Conservation (phyloP, 2,888 invertebrate species). For the Eupithecia tripunctaria region DNA sequence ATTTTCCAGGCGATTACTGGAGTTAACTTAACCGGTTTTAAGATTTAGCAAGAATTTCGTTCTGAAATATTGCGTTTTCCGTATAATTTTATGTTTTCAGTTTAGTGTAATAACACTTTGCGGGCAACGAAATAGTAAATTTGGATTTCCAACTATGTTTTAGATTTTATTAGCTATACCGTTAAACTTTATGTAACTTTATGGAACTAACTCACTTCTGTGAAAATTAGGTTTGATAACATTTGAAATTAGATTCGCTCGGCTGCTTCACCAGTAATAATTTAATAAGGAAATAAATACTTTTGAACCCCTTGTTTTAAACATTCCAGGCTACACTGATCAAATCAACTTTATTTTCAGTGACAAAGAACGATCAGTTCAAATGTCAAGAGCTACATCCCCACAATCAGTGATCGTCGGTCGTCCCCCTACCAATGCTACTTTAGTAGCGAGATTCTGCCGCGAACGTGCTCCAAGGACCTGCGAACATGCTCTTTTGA, state of each 20-base stretch:
- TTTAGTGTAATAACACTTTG: constrained; percentile 24
- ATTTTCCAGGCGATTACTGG: constrained; percentile 43
- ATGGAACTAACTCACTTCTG: background rate
- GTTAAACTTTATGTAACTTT: background rate
- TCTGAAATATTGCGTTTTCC: constrained; percentile 23
- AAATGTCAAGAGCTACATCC: constrained; percentile 80
- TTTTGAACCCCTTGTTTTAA: background rate
- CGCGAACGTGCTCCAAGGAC: constrained; percentile 92
- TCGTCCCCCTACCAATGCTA: constrained; percentile 88
- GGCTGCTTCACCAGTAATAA: background rate
- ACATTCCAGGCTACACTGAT: background rate
- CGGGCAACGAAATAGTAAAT: background rate
- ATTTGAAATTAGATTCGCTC: background rate
- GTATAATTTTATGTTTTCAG: constrained; percentile 37
- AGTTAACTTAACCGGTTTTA: constrained; percentile 37
- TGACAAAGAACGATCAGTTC: constrained; percentile 78
- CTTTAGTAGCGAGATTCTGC: constrained; percentile 92
- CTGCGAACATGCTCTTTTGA: constrained; percentile 91
- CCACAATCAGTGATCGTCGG: constrained; percentile 79
- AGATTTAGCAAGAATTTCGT: constrained; percentile 30
- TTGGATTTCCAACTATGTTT: background rate
- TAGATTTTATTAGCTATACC: background rate
- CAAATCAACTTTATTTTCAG: constrained; percentile 52
- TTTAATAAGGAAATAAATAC: background rate
- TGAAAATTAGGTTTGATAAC: background rate